phyloP scores from a whole-genome alignment of 2,113 vertebrate species.

The Cariama cristata region DNA sequence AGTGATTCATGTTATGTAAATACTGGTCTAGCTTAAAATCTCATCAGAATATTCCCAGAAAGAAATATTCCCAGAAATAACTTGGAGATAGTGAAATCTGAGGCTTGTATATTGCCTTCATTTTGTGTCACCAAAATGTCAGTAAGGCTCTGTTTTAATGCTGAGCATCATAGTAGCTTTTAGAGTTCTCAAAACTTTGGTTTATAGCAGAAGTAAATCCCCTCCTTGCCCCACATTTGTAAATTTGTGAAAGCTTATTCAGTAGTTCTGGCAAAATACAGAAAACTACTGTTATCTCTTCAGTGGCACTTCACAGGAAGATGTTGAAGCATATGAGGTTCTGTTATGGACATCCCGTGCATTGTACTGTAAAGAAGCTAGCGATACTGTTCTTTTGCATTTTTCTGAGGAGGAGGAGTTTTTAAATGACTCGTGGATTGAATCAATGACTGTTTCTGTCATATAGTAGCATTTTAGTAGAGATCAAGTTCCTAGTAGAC shows the following conservation, averaged over 20 bases:
- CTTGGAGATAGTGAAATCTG: background rate
- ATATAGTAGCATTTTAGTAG: background rate
- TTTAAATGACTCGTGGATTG: background rate
- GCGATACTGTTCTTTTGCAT: background rate
- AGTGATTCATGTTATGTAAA: constrained; percentile 32
- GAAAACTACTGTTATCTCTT: constrained; percentile 28
- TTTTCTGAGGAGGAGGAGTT: background rate
- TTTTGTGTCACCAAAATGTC: background rate
- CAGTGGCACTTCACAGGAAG: constrained; percentile 12
- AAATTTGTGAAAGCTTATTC: background rate
- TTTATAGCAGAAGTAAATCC: constrained; percentile 4
- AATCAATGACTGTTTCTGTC: constrained; percentile 20
- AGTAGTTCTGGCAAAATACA: background rate
- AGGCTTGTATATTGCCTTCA: background rate
- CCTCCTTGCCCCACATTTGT: background rate
- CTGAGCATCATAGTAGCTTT: background rate
- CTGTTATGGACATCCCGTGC: constrained; percentile 1
- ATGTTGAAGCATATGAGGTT: background rate
- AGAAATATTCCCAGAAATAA: constrained; percentile 44
- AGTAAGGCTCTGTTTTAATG: background rate
- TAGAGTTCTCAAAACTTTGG: background rate
- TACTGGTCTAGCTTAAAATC: background rate
- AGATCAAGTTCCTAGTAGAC: background rate
- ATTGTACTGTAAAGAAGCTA: background rate
- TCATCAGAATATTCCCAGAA: constrained; percentile 47